Evolutionary conservation across 1,140 invertebrate genomes (phyloP).

Genomic region (Calephelis virginiensis): DNA sequence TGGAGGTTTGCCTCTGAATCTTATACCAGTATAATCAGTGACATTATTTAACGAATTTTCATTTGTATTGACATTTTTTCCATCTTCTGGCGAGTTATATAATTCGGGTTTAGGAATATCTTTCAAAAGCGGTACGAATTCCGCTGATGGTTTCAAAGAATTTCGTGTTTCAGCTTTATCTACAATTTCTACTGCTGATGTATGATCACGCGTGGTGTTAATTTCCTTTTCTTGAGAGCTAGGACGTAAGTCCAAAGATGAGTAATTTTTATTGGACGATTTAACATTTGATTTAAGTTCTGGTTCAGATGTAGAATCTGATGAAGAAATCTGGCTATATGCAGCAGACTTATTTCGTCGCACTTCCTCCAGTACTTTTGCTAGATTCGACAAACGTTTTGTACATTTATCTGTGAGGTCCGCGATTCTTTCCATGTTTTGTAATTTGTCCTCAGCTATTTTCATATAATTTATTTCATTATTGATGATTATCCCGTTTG

Average conservation of each 20-base stretch:
- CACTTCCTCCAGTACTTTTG: conserved; percentile 78
- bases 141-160: conserved; percentile 23
- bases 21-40: conserved; percentile 30
- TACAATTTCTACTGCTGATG: conserved; percentile 17
- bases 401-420: conserved; percentile 77
- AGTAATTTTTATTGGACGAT: conserved; percentile 18
- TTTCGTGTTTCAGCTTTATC: conserved; percentile 21
- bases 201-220: conserved; percentile 16
- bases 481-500: conserved; percentile 42
- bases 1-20: conserved; percentile 59
- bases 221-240: conserved; percentile 23
- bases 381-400: conserved; percentile 76
- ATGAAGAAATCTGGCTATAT: conserved; percentile 63
- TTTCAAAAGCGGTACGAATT: conserved; percentile 46
- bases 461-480: conserved; percentile 58
- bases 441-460: conserved; percentile 60
- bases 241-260: conserved; percentile 3
- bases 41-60: conserved; percentile 23
- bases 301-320: conserved; percentile 55
- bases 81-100: conserved; percentile 29
- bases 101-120: conserved; percentile 55
- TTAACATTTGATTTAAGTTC: conserved; percentile 52
- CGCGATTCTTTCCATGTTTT: conserved; percentile 74
- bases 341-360: conserved; percentile 75
- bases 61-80: conserved; percentile 18